Conservation (phyloP, 2,113 vertebrate species). For the Datnioides undecimradiatus region DNA sequence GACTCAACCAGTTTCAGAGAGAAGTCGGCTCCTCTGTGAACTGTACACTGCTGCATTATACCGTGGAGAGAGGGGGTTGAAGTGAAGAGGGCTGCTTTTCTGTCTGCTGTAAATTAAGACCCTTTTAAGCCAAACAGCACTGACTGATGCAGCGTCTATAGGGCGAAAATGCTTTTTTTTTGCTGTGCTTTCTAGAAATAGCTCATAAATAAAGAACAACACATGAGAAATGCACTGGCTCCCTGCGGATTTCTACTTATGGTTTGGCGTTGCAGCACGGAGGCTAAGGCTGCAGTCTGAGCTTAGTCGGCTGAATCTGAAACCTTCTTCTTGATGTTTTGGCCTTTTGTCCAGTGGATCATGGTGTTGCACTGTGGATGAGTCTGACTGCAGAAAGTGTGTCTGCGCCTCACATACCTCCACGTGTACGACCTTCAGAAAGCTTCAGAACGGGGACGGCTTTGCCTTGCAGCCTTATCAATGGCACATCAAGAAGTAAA, state of each 20-base stretch:
- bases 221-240: neutral
- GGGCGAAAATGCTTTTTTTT: neutral
- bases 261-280: neutral
- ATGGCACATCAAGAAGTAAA: slow-evolving; percentile 22
- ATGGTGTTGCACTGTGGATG: neutral
- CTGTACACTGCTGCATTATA: neutral
- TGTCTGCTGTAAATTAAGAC: neutral
- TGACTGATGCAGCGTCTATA: neutral
- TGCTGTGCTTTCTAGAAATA: neutral
- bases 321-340: neutral
- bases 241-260: neutral
- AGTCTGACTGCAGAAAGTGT: neutral
- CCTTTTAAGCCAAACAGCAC: slow-evolving; percentile 17
- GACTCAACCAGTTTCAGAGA: slow-evolving; percentile 18
- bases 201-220: neutral
- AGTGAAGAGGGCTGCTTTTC: neutral
- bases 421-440: slow-evolving; percentile 24
- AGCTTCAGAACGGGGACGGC: neutral
- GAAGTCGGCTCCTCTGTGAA: neutral
- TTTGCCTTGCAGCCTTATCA: slow-evolving; percentile 18
- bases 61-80: neutral
- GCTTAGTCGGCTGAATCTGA: neutral
- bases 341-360: neutral
- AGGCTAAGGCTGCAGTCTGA: neutral
- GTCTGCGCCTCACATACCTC: neutral